These are phyloP conservation scores for Drosophila aldrichi DNA, from an alignment of 2,888 invertebrate species.

Conservation along the genomic window DNA sequence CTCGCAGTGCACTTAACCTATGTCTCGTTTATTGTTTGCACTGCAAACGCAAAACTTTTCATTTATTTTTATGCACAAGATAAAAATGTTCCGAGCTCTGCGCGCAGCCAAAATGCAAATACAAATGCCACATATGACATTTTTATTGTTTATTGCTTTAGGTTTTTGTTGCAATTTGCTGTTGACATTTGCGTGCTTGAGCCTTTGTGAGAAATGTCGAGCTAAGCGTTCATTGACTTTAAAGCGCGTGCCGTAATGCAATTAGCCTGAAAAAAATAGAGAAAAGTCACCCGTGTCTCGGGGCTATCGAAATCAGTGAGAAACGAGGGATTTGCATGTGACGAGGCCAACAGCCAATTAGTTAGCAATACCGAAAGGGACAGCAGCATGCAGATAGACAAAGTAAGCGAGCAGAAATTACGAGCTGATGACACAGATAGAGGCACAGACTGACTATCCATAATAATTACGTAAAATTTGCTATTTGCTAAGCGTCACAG, in stretches of 20 bases:
- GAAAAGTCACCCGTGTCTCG: conserved; percentile 2
- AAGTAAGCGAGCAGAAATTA: conserved; percentile 31
- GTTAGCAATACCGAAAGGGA: conserved; percentile 5
- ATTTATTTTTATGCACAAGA: conserved; percentile 41
- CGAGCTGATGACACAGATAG: conserved; percentile 37
- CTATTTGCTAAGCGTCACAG: conserved; percentile 21
- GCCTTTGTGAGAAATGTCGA: conserved; percentile 23
- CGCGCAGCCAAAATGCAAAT: conserved; percentile 11
- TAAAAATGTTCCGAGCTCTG: conserved; percentile 36
- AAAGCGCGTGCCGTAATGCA: conserved; percentile 75
- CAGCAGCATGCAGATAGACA: neutral
- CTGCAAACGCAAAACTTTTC: conserved; percentile 22
- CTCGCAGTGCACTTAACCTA: conserved; percentile 16
- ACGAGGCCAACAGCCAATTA: conserved; percentile 58
- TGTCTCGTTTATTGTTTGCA: conserved; percentile 15
- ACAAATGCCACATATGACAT: conserved; percentile 54
- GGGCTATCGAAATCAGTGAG: conserved; percentile 54
- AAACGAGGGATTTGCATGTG: conserved; percentile 73
- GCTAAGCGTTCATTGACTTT: conserved; percentile 75
- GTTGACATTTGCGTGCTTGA: conserved; percentile 71
- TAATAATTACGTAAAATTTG: conserved; percentile 45
- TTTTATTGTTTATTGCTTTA: conserved; percentile 58
- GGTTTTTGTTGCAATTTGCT: conserved; percentile 48
- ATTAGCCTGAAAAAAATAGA: conserved; percentile 65
- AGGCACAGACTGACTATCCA: conserved; percentile 11